Percentiles rank a stretch among this genome's conserved stretches.
Evolutionary conservation across 1,140 invertebrate genomes (phyloP).

Genomic region (Dreissena rostriformis): DNA sequence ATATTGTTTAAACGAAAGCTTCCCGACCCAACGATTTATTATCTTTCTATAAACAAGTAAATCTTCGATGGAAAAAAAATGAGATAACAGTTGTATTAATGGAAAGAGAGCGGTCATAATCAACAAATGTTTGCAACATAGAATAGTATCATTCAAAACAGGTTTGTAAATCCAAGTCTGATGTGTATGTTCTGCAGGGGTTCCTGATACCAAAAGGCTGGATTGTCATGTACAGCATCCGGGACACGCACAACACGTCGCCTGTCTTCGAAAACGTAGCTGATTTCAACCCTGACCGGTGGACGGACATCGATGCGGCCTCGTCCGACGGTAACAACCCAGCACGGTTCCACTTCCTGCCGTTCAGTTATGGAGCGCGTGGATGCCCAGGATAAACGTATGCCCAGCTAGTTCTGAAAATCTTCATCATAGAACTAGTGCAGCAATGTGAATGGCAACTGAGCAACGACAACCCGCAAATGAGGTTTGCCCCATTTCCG

Average conservation of each 20-base stretch:
- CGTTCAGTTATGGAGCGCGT: conserved; percentile 67
- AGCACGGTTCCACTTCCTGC: conserved; percentile 64
- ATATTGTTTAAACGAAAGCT: too few species aligned
- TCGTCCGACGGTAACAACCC: neutral
- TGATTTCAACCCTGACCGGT: conserved; percentile 66
- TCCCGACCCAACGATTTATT: too few species aligned
- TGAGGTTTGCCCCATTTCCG: conserved; percentile 60
- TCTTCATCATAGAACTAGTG: conserved; percentile 64
- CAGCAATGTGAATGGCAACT: conserved; percentile 58
- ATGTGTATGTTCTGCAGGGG: conserved; percentile 43
- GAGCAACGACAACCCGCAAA: conserved; percentile 51
- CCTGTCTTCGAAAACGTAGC: conserved; percentile 16
- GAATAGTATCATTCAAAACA: too few species aligned
- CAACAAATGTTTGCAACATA: too few species aligned
- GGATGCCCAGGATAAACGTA: conserved; percentile 66
- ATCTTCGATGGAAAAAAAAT: too few species aligned
- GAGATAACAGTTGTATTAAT: too few species aligned
- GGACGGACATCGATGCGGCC: conserved; percentile 41
- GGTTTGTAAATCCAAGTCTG: too few species aligned
- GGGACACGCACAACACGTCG: conserved; percentile 39
- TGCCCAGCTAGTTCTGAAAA: conserved; percentile 60
- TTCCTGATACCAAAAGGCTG: conserved; percentile 54
- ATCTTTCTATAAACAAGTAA: too few species aligned
- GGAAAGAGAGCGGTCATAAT: too few species aligned
- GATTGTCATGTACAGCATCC: conserved; percentile 51